Conservation (phyloP, 2,113 vertebrate species). For the Rhombomys opimus region DNA sequence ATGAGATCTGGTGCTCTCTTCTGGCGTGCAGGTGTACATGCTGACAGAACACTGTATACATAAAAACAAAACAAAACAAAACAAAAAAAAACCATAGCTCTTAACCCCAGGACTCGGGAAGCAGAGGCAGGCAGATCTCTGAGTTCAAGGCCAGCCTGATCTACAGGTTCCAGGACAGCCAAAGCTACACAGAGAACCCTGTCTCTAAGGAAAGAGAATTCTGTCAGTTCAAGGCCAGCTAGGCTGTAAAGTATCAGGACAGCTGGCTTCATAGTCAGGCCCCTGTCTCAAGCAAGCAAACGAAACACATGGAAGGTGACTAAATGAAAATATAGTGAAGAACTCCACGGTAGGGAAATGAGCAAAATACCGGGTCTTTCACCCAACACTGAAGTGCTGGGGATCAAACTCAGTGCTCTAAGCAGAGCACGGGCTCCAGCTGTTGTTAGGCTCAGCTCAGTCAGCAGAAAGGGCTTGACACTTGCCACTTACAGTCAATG, state of each 20-base stretch:
- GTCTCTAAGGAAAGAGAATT: not conserved
- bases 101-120: not conserved
- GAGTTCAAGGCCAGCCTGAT: not conserved
- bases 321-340: conserved; percentile 43
- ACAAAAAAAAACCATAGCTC: not conserved
- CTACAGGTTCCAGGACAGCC: not conserved
- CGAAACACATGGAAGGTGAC: conserved; percentile 10
- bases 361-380: not conserved
- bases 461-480: not conserved
- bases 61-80: no score
- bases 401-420: not conserved
- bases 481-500: not conserved
- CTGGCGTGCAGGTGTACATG: no score
- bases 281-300: not conserved
- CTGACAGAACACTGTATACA: no score
- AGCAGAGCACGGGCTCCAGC: not conserved
- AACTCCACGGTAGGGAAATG: not conserved
- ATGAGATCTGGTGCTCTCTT: no score
- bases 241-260: not conserved
- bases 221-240: not conserved
- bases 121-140: not conserved
- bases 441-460: not conserved
- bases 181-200: not conserved
- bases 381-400: not conserved
- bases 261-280: not conserved